These are phyloP conservation scores for Artibeus lituratus DNA, from an alignment of 2,797 vertebrate species.

Conservation along the genomic window DNA sequence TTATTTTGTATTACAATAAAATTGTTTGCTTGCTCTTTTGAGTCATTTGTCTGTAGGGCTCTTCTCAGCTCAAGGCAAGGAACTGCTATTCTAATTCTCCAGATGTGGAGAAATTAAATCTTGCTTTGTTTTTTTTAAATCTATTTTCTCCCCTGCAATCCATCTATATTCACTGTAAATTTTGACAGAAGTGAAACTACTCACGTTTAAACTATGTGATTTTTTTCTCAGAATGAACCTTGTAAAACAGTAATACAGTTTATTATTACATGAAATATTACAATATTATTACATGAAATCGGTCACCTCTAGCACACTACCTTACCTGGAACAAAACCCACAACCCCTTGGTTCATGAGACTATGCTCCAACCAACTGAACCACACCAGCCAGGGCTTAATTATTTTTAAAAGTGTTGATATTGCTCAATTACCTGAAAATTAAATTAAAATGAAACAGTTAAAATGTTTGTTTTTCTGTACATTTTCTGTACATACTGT, in stretches of 20 bases:
- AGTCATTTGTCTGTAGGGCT: neutral
- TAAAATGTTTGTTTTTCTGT: neutral
- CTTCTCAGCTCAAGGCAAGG: neutral
- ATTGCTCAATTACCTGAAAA: neutral
- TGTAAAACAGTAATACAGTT: neutral
- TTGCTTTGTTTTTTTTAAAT: neutral
- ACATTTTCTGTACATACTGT: neutral
- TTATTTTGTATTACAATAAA: neutral
- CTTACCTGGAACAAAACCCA: neutral
- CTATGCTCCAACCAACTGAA: neutral
- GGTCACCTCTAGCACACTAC: neutral
- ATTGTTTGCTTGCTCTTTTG: neutral
- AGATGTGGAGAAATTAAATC: neutral
- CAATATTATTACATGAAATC: too few relatives aligned
- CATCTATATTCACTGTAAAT: neutral
- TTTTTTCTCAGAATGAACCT: neutral
- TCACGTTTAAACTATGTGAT: neutral
- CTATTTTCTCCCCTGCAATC: neutral
- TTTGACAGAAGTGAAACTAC: neutral
- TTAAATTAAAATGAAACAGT: constrained; percentile 2
- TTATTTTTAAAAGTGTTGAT: neutral
- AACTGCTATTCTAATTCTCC: neutral
- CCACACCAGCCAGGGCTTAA: neutral
- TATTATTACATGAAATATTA: too few relatives aligned
- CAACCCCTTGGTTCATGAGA: neutral